Conservation (phyloP, 2,797 vertebrate species). For the Kryptopterus vitreolus region DNA sequence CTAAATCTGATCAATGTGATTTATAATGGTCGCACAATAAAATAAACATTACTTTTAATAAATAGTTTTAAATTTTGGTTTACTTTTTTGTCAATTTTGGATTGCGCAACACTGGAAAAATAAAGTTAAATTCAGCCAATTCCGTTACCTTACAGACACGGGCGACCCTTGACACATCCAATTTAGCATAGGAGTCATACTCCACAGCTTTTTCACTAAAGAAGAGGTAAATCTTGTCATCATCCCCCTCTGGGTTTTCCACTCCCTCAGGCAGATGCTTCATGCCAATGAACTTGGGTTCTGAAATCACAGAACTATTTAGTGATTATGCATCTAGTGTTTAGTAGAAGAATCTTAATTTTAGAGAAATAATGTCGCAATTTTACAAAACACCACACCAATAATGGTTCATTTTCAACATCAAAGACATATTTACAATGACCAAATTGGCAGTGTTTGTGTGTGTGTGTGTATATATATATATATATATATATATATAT, state of each 20-base stretch:
- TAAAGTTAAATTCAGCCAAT: not conserved
- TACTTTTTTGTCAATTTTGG: too few relatives aligned
- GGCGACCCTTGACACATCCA: conserved; percentile 78
- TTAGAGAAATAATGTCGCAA: not conserved
- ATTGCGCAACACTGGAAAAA: too few relatives aligned
- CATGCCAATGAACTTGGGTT: conserved; percentile 78
- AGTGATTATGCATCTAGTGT: too few relatives aligned
- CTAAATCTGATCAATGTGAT: too few relatives aligned
- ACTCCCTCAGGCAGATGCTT: conserved; percentile 72
- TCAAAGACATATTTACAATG: not conserved
- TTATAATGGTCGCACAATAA: too few relatives aligned
- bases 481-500: not conserved
- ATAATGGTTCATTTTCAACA: not conserved
- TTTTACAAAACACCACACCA: too few relatives aligned
- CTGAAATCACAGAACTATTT: conserved; percentile 51
- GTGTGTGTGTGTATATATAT: not conserved
- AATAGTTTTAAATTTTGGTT: too few relatives aligned
- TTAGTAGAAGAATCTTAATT: not conserved
- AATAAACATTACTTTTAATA: too few relatives aligned
- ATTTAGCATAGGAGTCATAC: conserved; percentile 77
- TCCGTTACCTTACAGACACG: conserved; percentile 82
- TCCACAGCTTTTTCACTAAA: conserved; percentile 82
- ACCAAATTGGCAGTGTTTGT: not conserved
- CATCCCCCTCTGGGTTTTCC: conserved; percentile 64
- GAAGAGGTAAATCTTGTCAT: conserved; percentile 85